Percentiles rank a stretch among this genome's conserved stretches.
Evolutionary conservation across 2,888 invertebrate species (phyloP).

Genomic region (Orgyia antiqua): DNA sequence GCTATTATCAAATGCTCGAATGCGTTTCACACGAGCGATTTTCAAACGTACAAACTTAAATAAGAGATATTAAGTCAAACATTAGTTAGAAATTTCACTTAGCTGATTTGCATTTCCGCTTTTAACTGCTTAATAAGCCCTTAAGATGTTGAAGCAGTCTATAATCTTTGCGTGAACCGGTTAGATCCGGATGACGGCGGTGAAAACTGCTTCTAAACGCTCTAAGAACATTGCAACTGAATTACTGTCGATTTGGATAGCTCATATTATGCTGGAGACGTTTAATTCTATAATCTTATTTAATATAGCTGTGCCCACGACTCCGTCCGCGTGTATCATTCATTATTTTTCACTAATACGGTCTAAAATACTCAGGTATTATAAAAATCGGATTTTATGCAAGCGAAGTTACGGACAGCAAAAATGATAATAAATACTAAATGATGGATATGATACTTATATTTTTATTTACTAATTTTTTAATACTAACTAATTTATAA

Average conservation of each 20-base stretch:
- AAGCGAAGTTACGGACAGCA: no score
- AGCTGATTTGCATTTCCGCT: conserved; percentile 47
- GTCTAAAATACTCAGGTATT: no score
- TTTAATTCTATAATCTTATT: neutral
- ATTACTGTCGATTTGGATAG: no score
- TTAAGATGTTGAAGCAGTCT: conserved; percentile 33
- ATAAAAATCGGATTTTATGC: no score
- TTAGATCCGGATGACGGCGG: conserved; percentile 25
- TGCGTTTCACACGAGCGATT: conserved; percentile 24
- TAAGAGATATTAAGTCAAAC: conserved; percentile 35
- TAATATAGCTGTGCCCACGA: no score
- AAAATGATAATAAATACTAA: no score
- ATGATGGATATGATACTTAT: no score
- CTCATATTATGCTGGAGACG: no score
- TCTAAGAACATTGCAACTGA: conserved; percentile 20
- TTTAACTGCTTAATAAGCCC: conserved; percentile 43
- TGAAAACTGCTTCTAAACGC: conserved; percentile 27
- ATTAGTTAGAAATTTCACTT: conserved; percentile 37
- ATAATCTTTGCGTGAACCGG: conserved; percentile 36
- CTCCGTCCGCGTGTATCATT: no score
- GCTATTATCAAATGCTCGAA: conserved; percentile 25
- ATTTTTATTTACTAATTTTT: no score
- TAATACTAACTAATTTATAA: no score
- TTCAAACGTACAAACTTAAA: conserved; percentile 29
- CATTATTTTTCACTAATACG: no score